Conservation (phyloP, 2,797 vertebrate genomes). For the Neosilurus mollespiculum region DNA sequence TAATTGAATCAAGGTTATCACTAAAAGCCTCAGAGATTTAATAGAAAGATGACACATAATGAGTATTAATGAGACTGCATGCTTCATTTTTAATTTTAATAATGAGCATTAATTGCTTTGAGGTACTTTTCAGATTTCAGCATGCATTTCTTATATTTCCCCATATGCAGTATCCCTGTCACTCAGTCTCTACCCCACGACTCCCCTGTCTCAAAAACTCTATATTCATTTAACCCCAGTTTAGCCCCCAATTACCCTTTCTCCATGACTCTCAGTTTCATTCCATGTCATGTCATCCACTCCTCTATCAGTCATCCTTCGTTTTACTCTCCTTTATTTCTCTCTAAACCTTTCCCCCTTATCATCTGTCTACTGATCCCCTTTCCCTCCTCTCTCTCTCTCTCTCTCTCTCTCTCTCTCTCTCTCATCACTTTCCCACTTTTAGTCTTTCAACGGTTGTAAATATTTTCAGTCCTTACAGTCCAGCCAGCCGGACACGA, state of each 20-base stretch:
- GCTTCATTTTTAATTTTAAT: conserved; percentile 35
- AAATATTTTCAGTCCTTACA: conserved; percentile 70
- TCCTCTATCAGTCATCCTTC: conserved; percentile 13
- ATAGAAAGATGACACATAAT: conserved; percentile 37
- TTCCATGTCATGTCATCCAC: conserved; percentile 32
- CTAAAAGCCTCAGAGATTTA: conserved; percentile 16
- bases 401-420: conserved; percentile 1
- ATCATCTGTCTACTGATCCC: conserved; percentile 25
- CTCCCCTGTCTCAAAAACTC: conserved; percentile 28
- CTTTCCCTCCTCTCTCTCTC: conserved; percentile 15
- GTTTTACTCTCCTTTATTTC: conserved; percentile 38
- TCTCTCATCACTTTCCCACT: conserved; percentile 4
- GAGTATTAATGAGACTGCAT: conserved; percentile 38
- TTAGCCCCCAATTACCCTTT: conserved; percentile 44
- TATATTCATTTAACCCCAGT: conserved; percentile 42
- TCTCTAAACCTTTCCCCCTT: conserved; percentile 27
- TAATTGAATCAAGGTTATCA: conserved; percentile 30
- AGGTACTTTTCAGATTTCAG: conserved; percentile 9
- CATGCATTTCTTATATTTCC: conserved; percentile 25
- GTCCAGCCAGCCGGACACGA: conserved; percentile 92
- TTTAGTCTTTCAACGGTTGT: conserved; percentile 12
- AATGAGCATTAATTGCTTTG: conserved; percentile 22
- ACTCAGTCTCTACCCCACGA: conserved; percentile 8
- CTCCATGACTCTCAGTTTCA: conserved; percentile 31
- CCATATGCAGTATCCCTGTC: conserved; percentile 31